A percentile compares a stretch with the other conserved stretches of the same genome.
Conservation (phyloP, 2,888 invertebrate species). For the Lingula anatina region DNA sequence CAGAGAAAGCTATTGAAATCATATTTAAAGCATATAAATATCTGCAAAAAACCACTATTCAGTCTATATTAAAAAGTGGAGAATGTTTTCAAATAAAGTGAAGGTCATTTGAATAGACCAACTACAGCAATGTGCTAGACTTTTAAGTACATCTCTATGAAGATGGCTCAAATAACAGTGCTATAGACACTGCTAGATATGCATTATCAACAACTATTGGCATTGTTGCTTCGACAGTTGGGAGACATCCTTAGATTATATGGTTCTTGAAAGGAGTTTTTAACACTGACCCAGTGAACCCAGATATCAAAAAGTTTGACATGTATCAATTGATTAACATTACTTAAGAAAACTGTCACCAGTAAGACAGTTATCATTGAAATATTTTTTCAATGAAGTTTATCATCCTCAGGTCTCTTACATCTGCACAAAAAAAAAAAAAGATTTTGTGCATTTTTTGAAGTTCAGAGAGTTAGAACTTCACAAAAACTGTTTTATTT, state of each 20-base stretch:
- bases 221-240: background rate
- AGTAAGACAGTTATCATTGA: background rate
- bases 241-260: background rate
- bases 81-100: background rate
- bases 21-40: too few species aligned
- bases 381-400: background rate
- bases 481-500: too few species aligned
- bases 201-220: too few species aligned
- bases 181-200: too few species aligned
- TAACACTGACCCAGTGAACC: background rate
- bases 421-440: background rate
- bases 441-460: background rate
- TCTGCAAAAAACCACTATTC: too few species aligned
- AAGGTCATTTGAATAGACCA: background rate
- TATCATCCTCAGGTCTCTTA: background rate
- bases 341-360: background rate
- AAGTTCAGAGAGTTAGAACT: background rate
- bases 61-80: too few species aligned
- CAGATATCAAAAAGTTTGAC: background rate
- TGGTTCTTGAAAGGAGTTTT: too few species aligned
- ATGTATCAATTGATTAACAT: background rate
- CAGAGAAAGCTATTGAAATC: too few species aligned
- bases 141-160: background rate
- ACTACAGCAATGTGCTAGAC: background rate
- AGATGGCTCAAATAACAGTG: background rate